These are phyloP conservation scores for Oscheius sp. DNA, from an alignment of 2,888 invertebrate genomes.

Conservation along the genomic window DNA sequence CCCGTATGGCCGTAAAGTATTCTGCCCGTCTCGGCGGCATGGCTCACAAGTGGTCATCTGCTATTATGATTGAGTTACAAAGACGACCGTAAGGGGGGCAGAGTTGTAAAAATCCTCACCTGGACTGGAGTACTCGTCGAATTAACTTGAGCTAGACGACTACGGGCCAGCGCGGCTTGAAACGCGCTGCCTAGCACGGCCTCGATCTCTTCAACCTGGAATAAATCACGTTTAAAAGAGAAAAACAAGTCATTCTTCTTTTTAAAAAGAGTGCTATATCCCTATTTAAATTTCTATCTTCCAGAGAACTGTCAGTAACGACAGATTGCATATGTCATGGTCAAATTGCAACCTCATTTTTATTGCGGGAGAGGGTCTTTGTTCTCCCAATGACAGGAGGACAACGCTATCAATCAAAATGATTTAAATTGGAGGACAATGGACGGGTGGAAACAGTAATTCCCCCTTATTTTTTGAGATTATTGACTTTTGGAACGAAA, in stretches of 20 bases:
- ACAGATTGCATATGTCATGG: background rate
- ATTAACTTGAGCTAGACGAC: slow-evolving; percentile 17
- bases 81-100: background rate
- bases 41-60: background rate
- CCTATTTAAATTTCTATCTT: background rate
- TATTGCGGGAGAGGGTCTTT: background rate
- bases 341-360: background rate
- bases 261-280: background rate
- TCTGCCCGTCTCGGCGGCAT: background rate
- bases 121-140: background rate
- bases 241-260: background rate
- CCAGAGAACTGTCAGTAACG: background rate
- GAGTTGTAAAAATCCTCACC: slow-evolving; percentile 3
- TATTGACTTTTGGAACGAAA: too few relatives aligned
- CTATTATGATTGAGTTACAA: slow-evolving; percentile 19
- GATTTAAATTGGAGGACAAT: too few relatives aligned
- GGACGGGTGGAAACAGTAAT: too few relatives aligned
- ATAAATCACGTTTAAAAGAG: slow-evolving; percentile 26
- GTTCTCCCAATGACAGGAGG: background rate
- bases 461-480: too few relatives aligned
- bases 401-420: background rate
- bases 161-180: slow-evolving; percentile 38
- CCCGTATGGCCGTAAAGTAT: background rate
- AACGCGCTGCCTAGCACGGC: slow-evolving; percentile 49
- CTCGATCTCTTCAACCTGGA: slow-evolving; percentile 57